These are phyloP conservation scores for Spodoptera picta DNA, from an alignment of 2,888 invertebrate species.

Conservation along the genomic window DNA sequence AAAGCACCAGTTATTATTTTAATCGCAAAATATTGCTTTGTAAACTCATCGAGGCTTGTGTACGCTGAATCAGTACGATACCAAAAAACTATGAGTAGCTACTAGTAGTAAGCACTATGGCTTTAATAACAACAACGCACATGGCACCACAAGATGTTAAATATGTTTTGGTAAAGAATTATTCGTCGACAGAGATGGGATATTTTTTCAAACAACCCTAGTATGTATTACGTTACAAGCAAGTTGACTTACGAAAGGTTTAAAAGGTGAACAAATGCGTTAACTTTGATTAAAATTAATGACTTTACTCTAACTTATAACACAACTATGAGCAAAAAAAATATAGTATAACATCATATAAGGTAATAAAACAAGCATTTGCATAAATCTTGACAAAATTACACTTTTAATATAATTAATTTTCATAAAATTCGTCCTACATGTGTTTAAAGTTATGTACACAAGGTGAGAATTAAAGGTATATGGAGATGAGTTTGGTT, in stretches of 20 bases:
- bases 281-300: neutral
- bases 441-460: slow-evolving; percentile 22
- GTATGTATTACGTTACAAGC: too few species aligned
- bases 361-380: slow-evolving; percentile 22
- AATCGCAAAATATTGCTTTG: slow-evolving; percentile 19
- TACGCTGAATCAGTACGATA: neutral
- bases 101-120: too few species aligned
- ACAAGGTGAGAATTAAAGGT: slow-evolving; percentile 15
- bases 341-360: slow-evolving; percentile 8
- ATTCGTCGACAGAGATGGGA: too few species aligned
- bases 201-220: too few species aligned
- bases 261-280: neutral
- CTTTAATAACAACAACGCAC: too few species aligned
- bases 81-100: too few species aligned
- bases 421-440: slow-evolving; percentile 23
- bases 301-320: neutral
- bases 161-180: too few species aligned
- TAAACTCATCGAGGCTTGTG: neutral
- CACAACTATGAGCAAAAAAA: neutral
- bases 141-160: too few species aligned
- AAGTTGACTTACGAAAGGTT: too few species aligned
- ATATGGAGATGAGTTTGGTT: slow-evolving; percentile 6
- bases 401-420: slow-evolving; percentile 20
- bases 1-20: slow-evolving; percentile 33
- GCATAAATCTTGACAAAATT: slow-evolving; percentile 5